A percentile compares a stretch with the other conserved stretches of the same genome.
These are phyloP conservation scores for Anthoptus insignis DNA, from an alignment of 2,888 invertebrate species.

Conservation along the genomic window DNA sequence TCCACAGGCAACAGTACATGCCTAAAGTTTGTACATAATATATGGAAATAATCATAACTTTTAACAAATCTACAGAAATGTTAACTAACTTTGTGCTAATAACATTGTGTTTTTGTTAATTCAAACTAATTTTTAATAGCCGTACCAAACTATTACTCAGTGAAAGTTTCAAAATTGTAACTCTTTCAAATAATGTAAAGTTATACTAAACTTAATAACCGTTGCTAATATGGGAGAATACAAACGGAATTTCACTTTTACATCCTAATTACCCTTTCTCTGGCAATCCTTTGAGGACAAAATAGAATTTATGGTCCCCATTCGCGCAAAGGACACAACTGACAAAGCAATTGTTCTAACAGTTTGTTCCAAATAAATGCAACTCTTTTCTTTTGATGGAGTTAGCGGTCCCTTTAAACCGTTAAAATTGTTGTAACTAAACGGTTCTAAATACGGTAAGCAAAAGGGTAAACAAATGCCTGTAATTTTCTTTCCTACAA, in stretches of 20 bases:
- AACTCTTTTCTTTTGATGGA: constrained; percentile 73
- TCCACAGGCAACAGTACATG: too few relatives aligned
- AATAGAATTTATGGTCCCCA: constrained; percentile 72
- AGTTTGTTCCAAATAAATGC: constrained; percentile 75
- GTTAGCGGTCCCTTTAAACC: constrained; percentile 74
- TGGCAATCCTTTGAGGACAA: constrained; percentile 67
- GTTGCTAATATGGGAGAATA: constrained; percentile 68
- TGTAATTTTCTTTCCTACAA: constrained; percentile 24
- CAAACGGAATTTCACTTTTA: constrained; percentile 81
- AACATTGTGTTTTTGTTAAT: constrained; percentile 39
- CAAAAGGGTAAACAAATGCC: constrained; percentile 72
- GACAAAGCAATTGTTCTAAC: constrained; percentile 57
- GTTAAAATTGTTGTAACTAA: constrained; percentile 64
- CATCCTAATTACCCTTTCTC: constrained; percentile 79
- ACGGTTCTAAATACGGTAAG: constrained; percentile 75
- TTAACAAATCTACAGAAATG: too few relatives aligned
- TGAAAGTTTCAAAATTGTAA: constrained; percentile 70
- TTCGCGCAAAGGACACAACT: constrained; percentile 67
- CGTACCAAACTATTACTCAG: constrained; percentile 54
- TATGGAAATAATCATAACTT: too few relatives aligned
- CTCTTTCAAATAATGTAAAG: constrained; percentile 56
- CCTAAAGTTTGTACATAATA: too few relatives aligned
- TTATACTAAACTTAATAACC: constrained; percentile 56
- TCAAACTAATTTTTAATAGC: constrained; percentile 45
- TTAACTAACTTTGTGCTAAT: constrained; percentile 15